phyloP scores from a whole-genome alignment of 2,888 invertebrate genomes.

The Agrotis exclamationis region DNA sequence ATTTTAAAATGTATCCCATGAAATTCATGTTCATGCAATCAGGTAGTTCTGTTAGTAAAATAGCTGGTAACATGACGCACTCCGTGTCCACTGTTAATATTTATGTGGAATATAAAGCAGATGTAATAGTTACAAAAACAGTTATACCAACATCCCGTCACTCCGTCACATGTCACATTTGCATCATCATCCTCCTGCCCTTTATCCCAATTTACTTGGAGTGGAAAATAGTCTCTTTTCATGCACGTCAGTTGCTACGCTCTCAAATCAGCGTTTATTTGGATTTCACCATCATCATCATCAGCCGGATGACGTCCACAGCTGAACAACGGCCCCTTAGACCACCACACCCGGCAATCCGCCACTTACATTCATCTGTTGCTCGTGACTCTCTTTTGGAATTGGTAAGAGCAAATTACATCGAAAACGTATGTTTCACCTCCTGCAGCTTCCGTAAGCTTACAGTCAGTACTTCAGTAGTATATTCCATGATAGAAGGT shows the following conservation, averaged over 20 bases:
- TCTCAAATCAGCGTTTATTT: no score
- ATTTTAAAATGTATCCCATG: conserved; percentile 77
- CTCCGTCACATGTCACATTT: conserved; percentile 55
- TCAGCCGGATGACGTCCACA: no score
- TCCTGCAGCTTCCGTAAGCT: no score
- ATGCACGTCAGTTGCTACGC: not conserved
- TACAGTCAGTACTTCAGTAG: no score
- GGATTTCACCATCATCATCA: no score
- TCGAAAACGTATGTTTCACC: no score
- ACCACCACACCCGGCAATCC: no score
- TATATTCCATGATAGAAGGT: no score
- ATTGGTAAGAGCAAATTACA: no score
- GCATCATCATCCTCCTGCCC: not conserved
- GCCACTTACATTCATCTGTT: no score
- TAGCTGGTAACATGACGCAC: conserved; percentile 81
- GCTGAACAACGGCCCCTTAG: no score
- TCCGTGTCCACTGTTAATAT: conserved; percentile 83
- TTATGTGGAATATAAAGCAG: conserved; percentile 88
- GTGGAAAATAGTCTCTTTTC: not conserved
- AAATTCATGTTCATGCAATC: conserved; percentile 74
- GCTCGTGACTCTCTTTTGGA: no score
- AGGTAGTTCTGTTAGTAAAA: conserved; percentile 80
- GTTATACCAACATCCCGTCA: conserved; percentile 65
- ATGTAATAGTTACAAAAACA: conserved; percentile 68
- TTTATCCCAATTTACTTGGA: not conserved